Evolutionary conservation across 2,797 vertebrate genomes (phyloP).

Genomic region (Gouania willdenowi): DNA sequence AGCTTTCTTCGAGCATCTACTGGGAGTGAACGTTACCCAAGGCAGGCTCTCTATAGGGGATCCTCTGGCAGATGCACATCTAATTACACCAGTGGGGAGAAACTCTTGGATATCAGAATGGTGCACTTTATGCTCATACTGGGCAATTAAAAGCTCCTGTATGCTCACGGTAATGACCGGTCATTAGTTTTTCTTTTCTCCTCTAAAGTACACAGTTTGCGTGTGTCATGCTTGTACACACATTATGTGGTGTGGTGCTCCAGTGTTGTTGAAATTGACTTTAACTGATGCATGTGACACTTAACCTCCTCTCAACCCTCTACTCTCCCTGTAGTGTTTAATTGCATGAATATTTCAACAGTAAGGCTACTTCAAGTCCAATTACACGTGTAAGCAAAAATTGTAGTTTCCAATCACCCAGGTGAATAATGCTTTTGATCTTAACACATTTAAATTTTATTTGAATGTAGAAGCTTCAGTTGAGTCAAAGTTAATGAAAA

Average conservation of each 20-base stretch:
- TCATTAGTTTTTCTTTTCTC: conserved; percentile 34
- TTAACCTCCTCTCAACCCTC: conserved; percentile 29
- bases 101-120: conserved; percentile 49
- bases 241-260: background rate
- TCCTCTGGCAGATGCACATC: conserved; percentile 59
- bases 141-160: conserved; percentile 42
- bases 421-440: conserved; percentile 52
- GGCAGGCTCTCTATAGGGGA: conserved; percentile 64
- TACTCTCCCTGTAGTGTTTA: conserved; percentile 32
- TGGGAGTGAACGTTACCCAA: conserved; percentile 54
- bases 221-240: conserved; percentile 2
- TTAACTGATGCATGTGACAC: conserved; percentile 19
- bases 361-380: conserved; percentile 26
- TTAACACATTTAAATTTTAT: too few relatives aligned
- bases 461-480: too few relatives aligned
- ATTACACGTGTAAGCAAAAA: conserved; percentile 48
- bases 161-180: conserved; percentile 27
- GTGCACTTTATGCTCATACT: conserved; percentile 46
- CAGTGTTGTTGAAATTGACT: conserved; percentile 5
- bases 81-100: conserved; percentile 71
- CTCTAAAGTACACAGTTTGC: conserved; percentile 23
- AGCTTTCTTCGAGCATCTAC: conserved; percentile 56
- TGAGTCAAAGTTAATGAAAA: too few relatives aligned
- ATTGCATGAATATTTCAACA: conserved; percentile 63
- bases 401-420: conserved; percentile 31